These are phyloP conservation scores for Eilema depressum DNA, from an alignment of 2,888 invertebrate species.

Conservation along the genomic window DNA sequence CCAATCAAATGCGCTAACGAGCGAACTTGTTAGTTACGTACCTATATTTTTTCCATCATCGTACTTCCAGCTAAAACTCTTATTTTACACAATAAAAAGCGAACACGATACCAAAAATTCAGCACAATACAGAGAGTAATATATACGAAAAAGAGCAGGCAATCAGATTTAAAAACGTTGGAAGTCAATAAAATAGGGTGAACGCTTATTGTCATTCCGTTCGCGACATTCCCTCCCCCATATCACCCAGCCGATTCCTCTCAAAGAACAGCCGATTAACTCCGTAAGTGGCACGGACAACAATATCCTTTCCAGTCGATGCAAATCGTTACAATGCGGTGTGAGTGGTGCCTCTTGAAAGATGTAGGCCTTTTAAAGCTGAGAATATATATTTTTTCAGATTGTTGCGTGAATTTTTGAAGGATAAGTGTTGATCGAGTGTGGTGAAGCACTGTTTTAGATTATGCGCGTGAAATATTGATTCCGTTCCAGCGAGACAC, in stretches of 20 bases:
- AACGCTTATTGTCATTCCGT: slow-evolving; percentile 52
- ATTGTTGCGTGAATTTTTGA: slow-evolving; percentile 19
- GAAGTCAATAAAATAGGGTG: slow-evolving; percentile 67
- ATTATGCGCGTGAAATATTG: not conserved
- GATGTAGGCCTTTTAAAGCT: slow-evolving; percentile 37
- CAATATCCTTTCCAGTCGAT: slow-evolving; percentile 55
- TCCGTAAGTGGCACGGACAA: slow-evolving; percentile 60
- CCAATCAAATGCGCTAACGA: too few relatives aligned
- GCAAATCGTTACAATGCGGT: slow-evolving; percentile 49
- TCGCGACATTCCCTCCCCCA: slow-evolving; percentile 29
- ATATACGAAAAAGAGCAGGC: slow-evolving; percentile 42
- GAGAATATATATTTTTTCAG: slow-evolving; percentile 27
- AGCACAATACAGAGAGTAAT: slow-evolving; percentile 28
- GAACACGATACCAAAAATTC: slow-evolving; percentile 11
- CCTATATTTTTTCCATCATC: too few relatives aligned
- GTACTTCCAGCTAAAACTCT: not conserved
- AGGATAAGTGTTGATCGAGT: slow-evolving; percentile 15
- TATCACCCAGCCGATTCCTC: slow-evolving; percentile 10
- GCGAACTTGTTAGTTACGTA: too few relatives aligned
- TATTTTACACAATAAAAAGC: slow-evolving; percentile 3
- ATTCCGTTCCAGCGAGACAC: too few relatives aligned
- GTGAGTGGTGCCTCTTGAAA: slow-evolving; percentile 44
- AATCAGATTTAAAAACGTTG: slow-evolving; percentile 68
- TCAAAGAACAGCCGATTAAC: slow-evolving; percentile 56
- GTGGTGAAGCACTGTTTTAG: slow-evolving; percentile 1